Evolutionary conservation across 2,113 vertebrate genomes (phyloP), one percentile per base, ranked within the genome.

Genomic region (Myocastor coypus): DNA sequence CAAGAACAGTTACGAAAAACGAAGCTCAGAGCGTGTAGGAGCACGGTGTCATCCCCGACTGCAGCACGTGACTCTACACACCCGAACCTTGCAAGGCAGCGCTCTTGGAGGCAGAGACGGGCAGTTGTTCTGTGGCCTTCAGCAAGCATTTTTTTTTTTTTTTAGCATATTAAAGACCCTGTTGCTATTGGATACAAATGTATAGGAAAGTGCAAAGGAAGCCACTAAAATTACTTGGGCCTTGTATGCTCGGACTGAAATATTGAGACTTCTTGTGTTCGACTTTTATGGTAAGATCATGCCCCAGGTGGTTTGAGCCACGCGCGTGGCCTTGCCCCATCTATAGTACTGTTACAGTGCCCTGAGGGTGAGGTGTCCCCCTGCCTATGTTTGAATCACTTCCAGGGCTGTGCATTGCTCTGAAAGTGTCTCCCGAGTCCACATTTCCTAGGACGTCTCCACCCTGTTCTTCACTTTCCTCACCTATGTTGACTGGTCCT

Each of bases 21-120:
- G 63, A 73, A 55, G 14, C 6, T 40, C 8, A 3, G 55, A 9
- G 9, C 8, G 63, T 14, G 46, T n/a, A 10, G 5, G 3, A 14
- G 9, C 12, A 11, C 2, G 8, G 34, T 6, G 6, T 6, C 55
- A 5, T 8, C 37, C 77, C 34, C 50, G 42, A 5, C 1, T 4
- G 30, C 7, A 13, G 19, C 0, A 5, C 0, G 46, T 28, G 26
- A 64, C n/a, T 9, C 4, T 20, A 0, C 1, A 6, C 32, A 22
- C 40, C 4, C 42, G 13, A 32, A 52, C 46, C 55, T 30, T 24
- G 16, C 71, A 75, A 55, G 71, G 16, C 26, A 16, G 26, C 24
- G 57, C n/a, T 52, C 66, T 50, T 22, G 9, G 1, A 14, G 4
- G 16, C 20, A 63, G 50, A 30, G 42, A 37, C 81, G 34, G 2